Evolutionary conservation across 2,797 vertebrate species (phyloP).

Genomic region (Pangasius macronema): DNA sequence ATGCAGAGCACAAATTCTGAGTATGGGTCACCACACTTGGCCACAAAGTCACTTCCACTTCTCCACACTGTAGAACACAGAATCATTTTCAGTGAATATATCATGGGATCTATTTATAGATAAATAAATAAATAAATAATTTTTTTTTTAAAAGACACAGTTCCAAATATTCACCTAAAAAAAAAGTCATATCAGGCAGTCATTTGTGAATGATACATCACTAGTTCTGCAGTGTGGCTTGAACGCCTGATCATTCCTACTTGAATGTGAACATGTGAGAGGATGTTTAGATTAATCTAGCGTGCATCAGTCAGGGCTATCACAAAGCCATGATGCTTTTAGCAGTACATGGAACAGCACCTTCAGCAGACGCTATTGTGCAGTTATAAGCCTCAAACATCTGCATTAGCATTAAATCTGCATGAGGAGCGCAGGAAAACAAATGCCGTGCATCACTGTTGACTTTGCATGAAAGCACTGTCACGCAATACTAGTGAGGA

Average conservation of each 20-base stretch:
- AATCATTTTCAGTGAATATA: not conserved
- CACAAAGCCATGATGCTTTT: not conserved
- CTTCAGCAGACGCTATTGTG: not conserved
- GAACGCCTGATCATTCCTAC: not conserved
- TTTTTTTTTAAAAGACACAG: not conserved
- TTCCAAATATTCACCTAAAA: not conserved
- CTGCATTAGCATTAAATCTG: constrained; percentile 21
- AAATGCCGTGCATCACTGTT: not conserved
- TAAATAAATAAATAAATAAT: not conserved
- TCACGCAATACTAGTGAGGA: not conserved
- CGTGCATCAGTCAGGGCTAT: not conserved
- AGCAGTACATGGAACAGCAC: not conserved
- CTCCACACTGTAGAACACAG: not conserved
- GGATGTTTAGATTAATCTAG: not conserved
- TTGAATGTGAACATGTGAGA: not conserved
- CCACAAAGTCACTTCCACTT: too few species aligned
- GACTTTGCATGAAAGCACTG: not conserved
- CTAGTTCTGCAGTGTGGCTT: not conserved
- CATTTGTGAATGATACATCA: not conserved
- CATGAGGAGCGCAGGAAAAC: not conserved
- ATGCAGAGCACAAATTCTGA: too few species aligned
- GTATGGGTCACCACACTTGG: too few species aligned
- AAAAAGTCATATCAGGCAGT: not conserved
- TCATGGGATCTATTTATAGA: not conserved
- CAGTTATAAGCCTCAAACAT: not conserved